Base-by-base conservation (phyloP, 2,113 vertebrate genomes). In the Cricetomys ansorgei region DNA sequence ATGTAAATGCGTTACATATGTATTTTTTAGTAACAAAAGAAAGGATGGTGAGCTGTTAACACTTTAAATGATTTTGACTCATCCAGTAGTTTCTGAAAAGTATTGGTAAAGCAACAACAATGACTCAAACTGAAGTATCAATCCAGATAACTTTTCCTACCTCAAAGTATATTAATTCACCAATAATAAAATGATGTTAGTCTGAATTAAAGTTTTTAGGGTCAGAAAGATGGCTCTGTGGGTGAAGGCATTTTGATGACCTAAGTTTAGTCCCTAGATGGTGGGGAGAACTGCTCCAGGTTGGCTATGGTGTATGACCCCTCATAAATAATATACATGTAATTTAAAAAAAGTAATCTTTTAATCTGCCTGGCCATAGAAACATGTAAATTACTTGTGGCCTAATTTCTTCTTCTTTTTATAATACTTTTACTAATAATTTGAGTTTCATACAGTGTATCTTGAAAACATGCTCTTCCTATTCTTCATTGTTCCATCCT, bases 121-220 rank as follows among this genome's bases (percentile, higher is more conserved):
- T 59, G 65, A 95, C 73, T 96, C 48, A 92, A 94, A 92, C 8
- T 75, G 40, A 95, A 83, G 50, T 34, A 59, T 8, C 43, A 92
- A 3, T 89, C 6, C 12, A 89, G 37, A 12, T 88, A 77, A 79
- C 23, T 76, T 75, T 4, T 7, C 21, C 12, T 19, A 48, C n/a
- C 50, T 13, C 16, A 37, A 65, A 70, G 70, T 43, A 95, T 88
- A 90, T n/a, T 89, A 90, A 90, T 7, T 96, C 34, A 50, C 95
- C 55, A 91, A 21, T 64, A 90, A 89, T 53, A 92, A 92, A 55
- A 85, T 91, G 25, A 1, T 84, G 1, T 59, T 84, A 88, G 5
- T 45, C 45, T 88, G 16, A 96, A 92, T 81, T 55, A 25, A 81
- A 43, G 8, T 59, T 93, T 92, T 90, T 55, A 80, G 59, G 59